A percentile compares a stretch with the other conserved stretches of the same genome.
Conservation (phyloP, 1,140 invertebrate species). For the Rhopalosiphum padi region DNA sequence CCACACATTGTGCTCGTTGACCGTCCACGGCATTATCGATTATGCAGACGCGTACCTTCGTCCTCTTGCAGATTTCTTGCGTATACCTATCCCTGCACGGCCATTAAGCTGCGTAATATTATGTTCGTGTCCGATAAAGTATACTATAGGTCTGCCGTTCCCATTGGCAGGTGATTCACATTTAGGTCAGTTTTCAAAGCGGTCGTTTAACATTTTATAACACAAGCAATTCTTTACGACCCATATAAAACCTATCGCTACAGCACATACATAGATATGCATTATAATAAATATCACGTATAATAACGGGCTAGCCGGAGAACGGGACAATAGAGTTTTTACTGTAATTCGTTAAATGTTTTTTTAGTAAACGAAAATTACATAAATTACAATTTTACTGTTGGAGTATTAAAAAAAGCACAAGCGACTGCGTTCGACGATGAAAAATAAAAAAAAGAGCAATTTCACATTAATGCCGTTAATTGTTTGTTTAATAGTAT, state of each 20-base stretch:
- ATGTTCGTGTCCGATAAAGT: neutral
- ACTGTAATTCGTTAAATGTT: neutral
- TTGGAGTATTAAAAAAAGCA: neutral
- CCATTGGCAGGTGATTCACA: neutral
- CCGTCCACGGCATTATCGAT: neutral
- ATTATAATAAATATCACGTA: neutral
- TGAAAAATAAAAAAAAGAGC: neutral
- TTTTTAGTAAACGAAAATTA: neutral
- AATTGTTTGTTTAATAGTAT: neutral
- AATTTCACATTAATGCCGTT: neutral
- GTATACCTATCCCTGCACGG: neutral
- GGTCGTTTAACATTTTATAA: neutral
- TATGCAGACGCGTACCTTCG: neutral
- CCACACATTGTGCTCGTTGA: neutral
- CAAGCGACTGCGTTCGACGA: neutral
- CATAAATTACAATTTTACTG: neutral
- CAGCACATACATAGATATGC: neutral
- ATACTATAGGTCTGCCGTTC: neutral
- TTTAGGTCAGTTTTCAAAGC: neutral
- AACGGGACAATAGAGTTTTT: neutral
- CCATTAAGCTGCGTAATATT: neutral
- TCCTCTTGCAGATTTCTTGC: constrained; percentile 6
- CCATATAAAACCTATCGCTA: neutral
- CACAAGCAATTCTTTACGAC: neutral
- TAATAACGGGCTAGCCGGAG: neutral